phyloP scores from a whole-genome alignment of 2,113 vertebrate species.

The Apteryx owenii region DNA sequence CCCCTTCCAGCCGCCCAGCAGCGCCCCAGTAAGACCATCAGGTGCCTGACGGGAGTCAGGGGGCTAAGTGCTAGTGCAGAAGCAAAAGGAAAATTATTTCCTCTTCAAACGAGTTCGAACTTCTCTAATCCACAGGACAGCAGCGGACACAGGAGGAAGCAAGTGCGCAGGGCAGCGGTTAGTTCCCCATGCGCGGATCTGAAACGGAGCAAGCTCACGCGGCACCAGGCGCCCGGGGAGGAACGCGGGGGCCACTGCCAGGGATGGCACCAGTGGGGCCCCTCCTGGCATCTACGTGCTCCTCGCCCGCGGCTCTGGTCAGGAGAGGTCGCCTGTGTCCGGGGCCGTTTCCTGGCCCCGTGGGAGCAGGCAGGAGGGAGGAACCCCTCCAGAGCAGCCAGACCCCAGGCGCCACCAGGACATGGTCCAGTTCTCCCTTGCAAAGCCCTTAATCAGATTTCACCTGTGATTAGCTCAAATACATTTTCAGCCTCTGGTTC shows the following conservation, averaged over 20 bases:
- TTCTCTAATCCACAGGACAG: background rate
- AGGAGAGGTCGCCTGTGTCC: background rate
- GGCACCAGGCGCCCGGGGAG: background rate
- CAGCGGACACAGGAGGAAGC: background rate
- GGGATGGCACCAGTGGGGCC: no score
- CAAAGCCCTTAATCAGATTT: conserved; percentile 65
- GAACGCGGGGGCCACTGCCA: no score
- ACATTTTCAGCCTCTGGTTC: conserved; percentile 49
- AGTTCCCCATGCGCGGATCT: background rate
- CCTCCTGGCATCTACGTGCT: no score
- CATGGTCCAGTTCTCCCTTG: conserved; percentile 15
- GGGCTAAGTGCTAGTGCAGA: background rate
- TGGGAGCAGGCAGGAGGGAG: background rate
- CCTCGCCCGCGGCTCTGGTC: background rate
- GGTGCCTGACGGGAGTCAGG: background rate
- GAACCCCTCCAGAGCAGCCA: background rate
- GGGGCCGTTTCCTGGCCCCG: background rate
- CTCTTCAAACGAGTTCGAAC: background rate
- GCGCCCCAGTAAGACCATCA: background rate
- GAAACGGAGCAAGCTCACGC: background rate
- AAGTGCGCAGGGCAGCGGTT: background rate
- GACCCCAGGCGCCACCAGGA: background rate
- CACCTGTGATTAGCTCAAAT: conserved; percentile 56
- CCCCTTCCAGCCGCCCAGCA: no score
- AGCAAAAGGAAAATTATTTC: background rate